A percentile compares a stretch with the other conserved stretches of the same genome.
These are phyloP conservation scores for Whitmania pigra DNA, from an alignment of 1,140 invertebrate genomes.

Conservation along the genomic window DNA sequence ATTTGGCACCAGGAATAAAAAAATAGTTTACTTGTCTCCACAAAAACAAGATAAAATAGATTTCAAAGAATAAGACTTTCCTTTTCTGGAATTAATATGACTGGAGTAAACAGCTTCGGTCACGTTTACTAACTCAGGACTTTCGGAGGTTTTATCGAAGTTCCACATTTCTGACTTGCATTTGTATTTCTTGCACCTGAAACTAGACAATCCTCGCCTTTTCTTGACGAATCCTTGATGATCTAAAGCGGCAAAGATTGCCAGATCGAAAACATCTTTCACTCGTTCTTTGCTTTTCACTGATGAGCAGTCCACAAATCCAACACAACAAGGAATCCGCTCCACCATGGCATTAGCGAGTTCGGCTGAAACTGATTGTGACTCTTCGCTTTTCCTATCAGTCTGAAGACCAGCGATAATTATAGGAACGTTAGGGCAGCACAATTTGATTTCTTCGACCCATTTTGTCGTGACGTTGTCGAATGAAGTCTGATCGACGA, in stretches of 20 bases:
- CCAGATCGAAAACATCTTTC: conserved; percentile 80
- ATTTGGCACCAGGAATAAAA: no score
- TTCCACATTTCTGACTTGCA: conserved; percentile 15
- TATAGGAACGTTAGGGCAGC: conserved; percentile 62
- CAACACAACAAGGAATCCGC: neutral
- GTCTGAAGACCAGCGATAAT: conserved; percentile 56
- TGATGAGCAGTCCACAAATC: neutral
- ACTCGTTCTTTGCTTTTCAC: conserved; percentile 49
- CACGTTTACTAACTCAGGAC: no score
- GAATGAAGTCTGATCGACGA: conserved; percentile 75
- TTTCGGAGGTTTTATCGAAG: no score
- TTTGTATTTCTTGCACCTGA: conserved; percentile 10
- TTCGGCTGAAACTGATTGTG: conserved; percentile 57
- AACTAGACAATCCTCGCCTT: conserved; percentile 5
- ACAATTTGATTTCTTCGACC: conserved; percentile 74
- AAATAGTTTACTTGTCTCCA: no score
- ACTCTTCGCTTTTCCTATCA: conserved; percentile 30
- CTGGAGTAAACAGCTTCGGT: no score
- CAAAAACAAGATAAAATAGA: no score
- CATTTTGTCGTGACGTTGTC: conserved; percentile 56
- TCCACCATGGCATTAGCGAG: conserved; percentile 61
- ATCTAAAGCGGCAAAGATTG: conserved; percentile 60
- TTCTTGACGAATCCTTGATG: conserved; percentile 16
- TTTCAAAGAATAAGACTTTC: no score
- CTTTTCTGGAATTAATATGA: no score